These are phyloP conservation scores for Arrhamphus sclerolepis DNA, from an alignment of 2,797 vertebrate genomes.

Conservation along the genomic window DNA sequence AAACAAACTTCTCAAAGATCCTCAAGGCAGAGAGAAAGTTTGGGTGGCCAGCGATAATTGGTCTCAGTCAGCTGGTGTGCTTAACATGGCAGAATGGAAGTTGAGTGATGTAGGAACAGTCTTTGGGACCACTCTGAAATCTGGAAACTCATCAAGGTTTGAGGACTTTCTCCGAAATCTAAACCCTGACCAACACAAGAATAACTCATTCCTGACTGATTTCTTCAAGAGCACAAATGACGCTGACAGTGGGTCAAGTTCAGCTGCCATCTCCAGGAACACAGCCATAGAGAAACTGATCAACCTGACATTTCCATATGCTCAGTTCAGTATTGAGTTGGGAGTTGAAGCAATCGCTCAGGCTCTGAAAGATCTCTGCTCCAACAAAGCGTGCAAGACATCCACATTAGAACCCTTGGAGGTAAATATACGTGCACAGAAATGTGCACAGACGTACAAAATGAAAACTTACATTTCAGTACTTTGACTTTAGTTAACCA, in stretches of 20 bases:
- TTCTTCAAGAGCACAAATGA: slow-evolving; percentile 6
- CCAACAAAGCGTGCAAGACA: slow-evolving; percentile 69
- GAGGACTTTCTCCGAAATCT: slow-evolving; percentile 76
- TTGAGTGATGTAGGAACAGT: slow-evolving; percentile 76
- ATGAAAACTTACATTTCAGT: too few relatives aligned
- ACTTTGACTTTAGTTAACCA: not conserved
- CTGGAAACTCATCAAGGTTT: slow-evolving; percentile 73
- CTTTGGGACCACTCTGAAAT: slow-evolving; percentile 82
- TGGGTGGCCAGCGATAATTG: slow-evolving; percentile 86
- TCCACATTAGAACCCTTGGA: slow-evolving; percentile 75
- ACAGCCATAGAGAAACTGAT: slow-evolving; percentile 34
- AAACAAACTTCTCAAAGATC: slow-evolving; percentile 58
- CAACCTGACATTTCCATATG: slow-evolving; percentile 66
- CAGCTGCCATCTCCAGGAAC: not conserved
- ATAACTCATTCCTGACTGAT: slow-evolving; percentile 72
- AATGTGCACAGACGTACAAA: not conserved
- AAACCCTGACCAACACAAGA: slow-evolving; percentile 47
- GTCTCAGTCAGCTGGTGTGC: slow-evolving; percentile 76
- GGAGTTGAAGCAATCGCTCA: slow-evolving; percentile 81
- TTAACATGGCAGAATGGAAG: slow-evolving; percentile 58
- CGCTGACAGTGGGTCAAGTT: not conserved
- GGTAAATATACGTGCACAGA: slow-evolving; percentile 30
- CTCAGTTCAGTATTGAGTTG: slow-evolving; percentile 81
- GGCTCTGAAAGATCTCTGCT: slow-evolving; percentile 78
- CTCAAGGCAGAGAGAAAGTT: slow-evolving; percentile 76